phyloP scores from a whole-genome alignment of 92 coral and sea anemone genomes.

The Diadumene lineata region DNA sequence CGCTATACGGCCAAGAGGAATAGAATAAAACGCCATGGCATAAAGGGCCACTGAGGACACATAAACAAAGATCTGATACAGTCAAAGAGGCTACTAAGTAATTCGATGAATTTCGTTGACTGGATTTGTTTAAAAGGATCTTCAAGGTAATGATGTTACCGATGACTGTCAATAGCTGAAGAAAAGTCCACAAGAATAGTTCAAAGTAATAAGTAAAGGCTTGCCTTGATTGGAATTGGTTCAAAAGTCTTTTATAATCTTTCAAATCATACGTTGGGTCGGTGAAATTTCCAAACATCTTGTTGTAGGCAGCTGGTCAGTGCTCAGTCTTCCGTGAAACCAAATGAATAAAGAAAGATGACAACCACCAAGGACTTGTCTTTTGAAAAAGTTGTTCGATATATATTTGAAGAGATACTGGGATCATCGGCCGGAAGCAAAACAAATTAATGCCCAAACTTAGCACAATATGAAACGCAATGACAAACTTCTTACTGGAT shows the following conservation, averaged over 20 bases:
- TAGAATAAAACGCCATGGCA: constrained; percentile 40
- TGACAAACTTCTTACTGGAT: no score
- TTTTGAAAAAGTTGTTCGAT: no score
- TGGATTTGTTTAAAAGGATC: constrained; percentile 40
- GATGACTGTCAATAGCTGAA: constrained; percentile 9
- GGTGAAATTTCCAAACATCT: not conserved
- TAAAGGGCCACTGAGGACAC: constrained; percentile 44
- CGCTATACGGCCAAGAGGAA: constrained; percentile 57
- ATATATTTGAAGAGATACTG: no score
- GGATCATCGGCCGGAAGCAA: no score
- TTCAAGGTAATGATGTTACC: constrained; percentile 47
- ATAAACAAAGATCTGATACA: constrained; percentile 58
- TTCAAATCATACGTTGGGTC: not conserved
- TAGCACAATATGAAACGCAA: no score
- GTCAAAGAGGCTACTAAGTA: constrained; percentile 56
- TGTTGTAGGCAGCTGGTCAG: no score
- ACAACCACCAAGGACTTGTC: no score
- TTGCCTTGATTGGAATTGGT: constrained; percentile 1
- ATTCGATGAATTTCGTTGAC: constrained; percentile 55
- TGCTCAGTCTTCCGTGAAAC: no score
- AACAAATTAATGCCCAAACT: no score
- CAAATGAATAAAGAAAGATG: no score
- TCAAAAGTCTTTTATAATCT: constrained; percentile 2
- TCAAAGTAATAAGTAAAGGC: not conserved
- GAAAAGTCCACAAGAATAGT: not conserved